phyloP scores from a whole-genome alignment of 2,797 vertebrate genomes.

The Phrynocephalus guinanensis region DNA sequence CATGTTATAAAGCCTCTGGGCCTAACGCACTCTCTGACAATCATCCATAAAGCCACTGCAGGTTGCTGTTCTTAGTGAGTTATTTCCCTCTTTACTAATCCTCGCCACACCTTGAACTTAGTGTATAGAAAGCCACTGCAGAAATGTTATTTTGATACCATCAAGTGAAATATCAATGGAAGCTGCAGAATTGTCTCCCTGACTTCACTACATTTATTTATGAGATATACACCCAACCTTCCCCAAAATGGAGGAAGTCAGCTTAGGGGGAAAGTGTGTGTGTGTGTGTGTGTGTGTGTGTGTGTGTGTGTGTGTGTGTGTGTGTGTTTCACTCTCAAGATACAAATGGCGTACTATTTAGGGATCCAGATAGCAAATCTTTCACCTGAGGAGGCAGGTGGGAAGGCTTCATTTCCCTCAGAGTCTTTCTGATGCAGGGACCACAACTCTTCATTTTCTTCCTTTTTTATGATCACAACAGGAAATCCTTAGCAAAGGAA shows the following conservation, averaged over 20 bases:
- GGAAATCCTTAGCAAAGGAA: neutral
- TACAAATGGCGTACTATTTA: neutral
- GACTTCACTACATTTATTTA: neutral
- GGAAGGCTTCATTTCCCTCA: neutral
- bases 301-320: neutral
- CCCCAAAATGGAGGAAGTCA: no score
- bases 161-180: neutral
- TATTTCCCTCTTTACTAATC: no score
- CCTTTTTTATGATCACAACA: constrained; percentile 15
- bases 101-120: neutral
- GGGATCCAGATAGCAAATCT: neutral
- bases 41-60: neutral
- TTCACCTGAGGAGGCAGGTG: neutral
- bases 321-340: neutral
- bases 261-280: no score
- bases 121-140: neutral
- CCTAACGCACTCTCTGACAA: neutral
- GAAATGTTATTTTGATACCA: neutral
- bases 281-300: no score
- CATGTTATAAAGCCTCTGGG: neutral
- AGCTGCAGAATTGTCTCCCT: neutral
- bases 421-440: neutral
- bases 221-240: neutral
- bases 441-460: constrained; percentile 1
- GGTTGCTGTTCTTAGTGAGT: no score